These are phyloP conservation scores for Pocota personata DNA, from an alignment of 2,888 invertebrate genomes.

Conservation along the genomic window DNA sequence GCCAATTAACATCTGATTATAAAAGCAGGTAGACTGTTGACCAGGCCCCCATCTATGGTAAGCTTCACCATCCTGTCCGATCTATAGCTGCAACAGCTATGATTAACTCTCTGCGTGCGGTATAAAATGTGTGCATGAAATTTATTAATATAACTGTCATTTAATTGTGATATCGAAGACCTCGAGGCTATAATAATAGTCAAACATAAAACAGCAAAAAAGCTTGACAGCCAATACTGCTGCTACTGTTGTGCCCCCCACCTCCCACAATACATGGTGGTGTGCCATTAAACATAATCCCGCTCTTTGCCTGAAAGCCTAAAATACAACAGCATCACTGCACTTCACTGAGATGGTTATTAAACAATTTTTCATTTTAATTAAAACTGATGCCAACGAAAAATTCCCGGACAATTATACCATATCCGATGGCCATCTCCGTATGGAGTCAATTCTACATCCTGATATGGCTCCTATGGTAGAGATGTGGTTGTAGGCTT, in stretches of 20 bases:
- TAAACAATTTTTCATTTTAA: constrained; percentile 75
- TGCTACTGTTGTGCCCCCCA: neutral
- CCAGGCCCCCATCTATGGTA: constrained; percentile 47
- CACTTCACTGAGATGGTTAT: constrained; percentile 51
- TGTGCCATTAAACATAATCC: neutral
- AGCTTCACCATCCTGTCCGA: constrained; percentile 20
- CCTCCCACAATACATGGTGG: neutral
- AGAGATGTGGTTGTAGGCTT: constrained; percentile 34
- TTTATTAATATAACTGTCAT: constrained; percentile 70
- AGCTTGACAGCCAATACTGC: constrained; percentile 34
- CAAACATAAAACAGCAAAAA: constrained; percentile 48
- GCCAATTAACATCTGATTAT: constrained; percentile 70
- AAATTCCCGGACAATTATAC: constrained; percentile 74
- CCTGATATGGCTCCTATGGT: constrained; percentile 60
- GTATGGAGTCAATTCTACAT: constrained; percentile 59
- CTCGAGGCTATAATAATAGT: constrained; percentile 51
- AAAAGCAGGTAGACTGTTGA: constrained; percentile 45
- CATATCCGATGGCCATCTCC: constrained; percentile 73
- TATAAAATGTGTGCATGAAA: constrained; percentile 30
- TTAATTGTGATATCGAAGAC: constrained; percentile 48
- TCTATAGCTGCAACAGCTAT: constrained; percentile 5
- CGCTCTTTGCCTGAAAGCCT: constrained; percentile 17
- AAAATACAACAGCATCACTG: constrained; percentile 1
- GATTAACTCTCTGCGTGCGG: constrained; percentile 42
- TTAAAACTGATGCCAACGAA: constrained; percentile 74